A percentile compares a stretch with the other conserved stretches of the same genome.
phyloP scores from a whole-genome alignment of 2,888 invertebrate genomes.

The Argyra leucocephala region DNA sequence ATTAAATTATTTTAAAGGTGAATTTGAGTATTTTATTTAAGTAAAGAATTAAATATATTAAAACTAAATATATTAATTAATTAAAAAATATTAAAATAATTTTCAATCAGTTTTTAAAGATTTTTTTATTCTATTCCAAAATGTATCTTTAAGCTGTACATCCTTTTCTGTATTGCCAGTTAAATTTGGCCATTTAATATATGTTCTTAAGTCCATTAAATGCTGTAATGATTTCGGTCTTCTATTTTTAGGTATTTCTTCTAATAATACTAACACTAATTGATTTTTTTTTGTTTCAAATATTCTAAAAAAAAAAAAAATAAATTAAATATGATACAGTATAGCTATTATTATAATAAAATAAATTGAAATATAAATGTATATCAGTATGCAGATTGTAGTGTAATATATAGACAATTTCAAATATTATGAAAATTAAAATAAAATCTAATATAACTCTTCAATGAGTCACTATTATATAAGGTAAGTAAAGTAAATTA shows the following conservation, averaged over 20 bases:
- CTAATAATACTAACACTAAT: conserved; percentile 54
- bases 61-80: neutral
- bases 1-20: too few relatives aligned
- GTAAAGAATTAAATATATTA: too few relatives aligned
- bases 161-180: neutral
- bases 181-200: conserved; percentile 54
- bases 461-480: too few relatives aligned
- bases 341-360: conserved; percentile 9
- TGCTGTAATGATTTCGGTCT: conserved; percentile 56
- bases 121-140: conserved; percentile 12
- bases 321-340: neutral
- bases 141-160: neutral
- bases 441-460: too few relatives aligned
- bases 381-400: neutral
- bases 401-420: too few relatives aligned
- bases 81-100: neutral
- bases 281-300: conserved; percentile 54
- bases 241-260: conserved; percentile 52
- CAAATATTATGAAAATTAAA: neutral
- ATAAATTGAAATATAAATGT: too few relatives aligned
- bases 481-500: too few relatives aligned
- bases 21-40: too few relatives aligned
- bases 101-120: neutral
- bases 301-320: conserved; percentile 40
- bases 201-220: conserved; percentile 59